Conservation (phyloP, 2,113 vertebrate genomes). For the Cyphomyrus plagiostoma region DNA sequence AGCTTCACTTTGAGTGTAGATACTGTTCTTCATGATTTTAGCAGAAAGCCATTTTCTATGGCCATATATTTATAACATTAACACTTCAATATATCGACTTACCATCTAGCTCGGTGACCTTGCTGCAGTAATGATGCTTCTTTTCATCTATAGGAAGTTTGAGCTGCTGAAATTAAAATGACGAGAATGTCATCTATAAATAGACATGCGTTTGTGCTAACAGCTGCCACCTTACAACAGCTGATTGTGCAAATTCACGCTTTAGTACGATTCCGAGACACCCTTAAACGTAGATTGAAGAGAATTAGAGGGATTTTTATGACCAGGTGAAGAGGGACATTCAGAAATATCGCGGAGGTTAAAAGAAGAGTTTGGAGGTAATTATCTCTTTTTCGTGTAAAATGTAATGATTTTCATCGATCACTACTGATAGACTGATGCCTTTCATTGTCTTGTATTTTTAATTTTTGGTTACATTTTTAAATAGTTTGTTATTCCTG, state of each 20-base stretch:
- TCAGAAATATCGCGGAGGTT: background rate
- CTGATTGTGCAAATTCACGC: conserved; percentile 7
- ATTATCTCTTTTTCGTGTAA: background rate
- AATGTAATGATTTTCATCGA: background rate
- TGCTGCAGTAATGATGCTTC: background rate
- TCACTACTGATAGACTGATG: background rate
- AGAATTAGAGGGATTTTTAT: background rate
- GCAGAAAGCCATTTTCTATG: background rate
- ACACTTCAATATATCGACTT: background rate
- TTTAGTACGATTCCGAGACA: background rate
- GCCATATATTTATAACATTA: background rate
- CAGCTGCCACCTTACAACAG: background rate
- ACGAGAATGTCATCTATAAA: background rate
- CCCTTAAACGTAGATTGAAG: background rate
- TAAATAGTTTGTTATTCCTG: background rate
- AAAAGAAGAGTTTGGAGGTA: background rate
- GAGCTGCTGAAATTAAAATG: background rate
- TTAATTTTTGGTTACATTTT: background rate
- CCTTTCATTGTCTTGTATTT: background rate
- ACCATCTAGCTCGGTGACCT: background rate
- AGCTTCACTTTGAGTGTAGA: too few relatives aligned
- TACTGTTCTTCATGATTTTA: background rate
- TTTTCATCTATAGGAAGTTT: background rate
- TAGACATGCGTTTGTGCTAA: background rate
- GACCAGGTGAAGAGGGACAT: background rate